Conservation (phyloP, 2,113 vertebrate species). For the Cyanocitta stelleri region DNA sequence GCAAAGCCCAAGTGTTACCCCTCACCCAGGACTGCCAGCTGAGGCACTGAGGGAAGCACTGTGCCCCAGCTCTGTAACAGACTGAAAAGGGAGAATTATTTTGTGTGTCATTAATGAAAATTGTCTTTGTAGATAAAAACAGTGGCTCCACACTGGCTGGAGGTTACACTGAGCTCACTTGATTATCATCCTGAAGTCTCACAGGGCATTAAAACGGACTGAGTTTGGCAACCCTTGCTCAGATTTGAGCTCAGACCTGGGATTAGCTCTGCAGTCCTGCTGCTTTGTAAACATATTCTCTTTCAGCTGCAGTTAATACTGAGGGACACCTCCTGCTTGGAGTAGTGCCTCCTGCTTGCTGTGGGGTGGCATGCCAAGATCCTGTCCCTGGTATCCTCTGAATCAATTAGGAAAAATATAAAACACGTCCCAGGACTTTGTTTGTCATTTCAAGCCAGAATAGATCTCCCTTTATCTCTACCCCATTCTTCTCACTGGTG, state of each 20-base stretch:
- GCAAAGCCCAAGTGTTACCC: neutral
- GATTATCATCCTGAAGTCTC: neutral
- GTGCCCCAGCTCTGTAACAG: neutral
- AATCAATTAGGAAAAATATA: neutral
- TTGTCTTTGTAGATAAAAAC: neutral
- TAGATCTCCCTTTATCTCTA: neutral
- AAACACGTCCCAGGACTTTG: neutral
- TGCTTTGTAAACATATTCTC: neutral
- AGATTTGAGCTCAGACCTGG: neutral
- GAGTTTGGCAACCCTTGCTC: neutral
- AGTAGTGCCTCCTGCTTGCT: neutral
- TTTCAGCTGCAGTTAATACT: neutral
- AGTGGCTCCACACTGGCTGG: neutral
- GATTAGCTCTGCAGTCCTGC: slow-evolving; percentile 15
- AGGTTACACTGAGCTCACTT: neutral
- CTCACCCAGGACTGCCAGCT: neutral
- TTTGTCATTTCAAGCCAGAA: neutral
- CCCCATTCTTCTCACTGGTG: neutral
- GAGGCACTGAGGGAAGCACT: neutral
- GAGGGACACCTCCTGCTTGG: neutral
- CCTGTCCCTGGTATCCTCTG: neutral
- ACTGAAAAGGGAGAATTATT: neutral
- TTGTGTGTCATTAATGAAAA: neutral
- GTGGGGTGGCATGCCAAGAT: neutral
- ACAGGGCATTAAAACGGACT: neutral